phyloP scores from a whole-genome alignment of 2,113 vertebrate species.

The Chiloscyllium plagiosum region DNA sequence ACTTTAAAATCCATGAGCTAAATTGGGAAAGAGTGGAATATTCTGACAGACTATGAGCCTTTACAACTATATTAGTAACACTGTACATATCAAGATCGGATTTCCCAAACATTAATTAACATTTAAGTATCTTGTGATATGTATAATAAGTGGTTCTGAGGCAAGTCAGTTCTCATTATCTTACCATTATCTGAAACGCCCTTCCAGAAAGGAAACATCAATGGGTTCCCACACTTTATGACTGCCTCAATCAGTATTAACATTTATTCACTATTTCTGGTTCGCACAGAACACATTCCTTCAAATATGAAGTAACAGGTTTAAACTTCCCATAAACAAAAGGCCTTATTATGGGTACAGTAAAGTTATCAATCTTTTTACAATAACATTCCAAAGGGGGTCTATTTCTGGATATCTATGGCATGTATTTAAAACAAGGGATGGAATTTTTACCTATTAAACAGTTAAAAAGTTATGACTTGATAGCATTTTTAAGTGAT shows the following conservation, averaged over 20 bases:
- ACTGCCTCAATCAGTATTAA: neutral
- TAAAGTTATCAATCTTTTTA: neutral
- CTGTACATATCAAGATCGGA: neutral
- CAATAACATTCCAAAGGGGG: neutral
- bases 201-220: slow-evolving; percentile 28
- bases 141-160: neutral
- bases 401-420: neutral
- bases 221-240: neutral
- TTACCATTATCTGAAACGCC: neutral
- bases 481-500: neutral
- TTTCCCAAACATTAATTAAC: neutral
- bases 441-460: neutral
- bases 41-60: neutral
- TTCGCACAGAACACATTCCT: neutral
- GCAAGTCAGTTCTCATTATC: neutral
- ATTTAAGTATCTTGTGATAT: neutral
- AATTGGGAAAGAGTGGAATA: neutral
- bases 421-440: neutral
- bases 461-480: neutral
- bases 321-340: neutral
- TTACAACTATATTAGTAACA: neutral
- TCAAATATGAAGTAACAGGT: neutral
- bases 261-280: neutral
- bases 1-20: neutral
- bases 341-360: neutral